Evolutionary conservation across 1,140 invertebrate species (phyloP).

Genomic region (Physella acuta): DNA sequence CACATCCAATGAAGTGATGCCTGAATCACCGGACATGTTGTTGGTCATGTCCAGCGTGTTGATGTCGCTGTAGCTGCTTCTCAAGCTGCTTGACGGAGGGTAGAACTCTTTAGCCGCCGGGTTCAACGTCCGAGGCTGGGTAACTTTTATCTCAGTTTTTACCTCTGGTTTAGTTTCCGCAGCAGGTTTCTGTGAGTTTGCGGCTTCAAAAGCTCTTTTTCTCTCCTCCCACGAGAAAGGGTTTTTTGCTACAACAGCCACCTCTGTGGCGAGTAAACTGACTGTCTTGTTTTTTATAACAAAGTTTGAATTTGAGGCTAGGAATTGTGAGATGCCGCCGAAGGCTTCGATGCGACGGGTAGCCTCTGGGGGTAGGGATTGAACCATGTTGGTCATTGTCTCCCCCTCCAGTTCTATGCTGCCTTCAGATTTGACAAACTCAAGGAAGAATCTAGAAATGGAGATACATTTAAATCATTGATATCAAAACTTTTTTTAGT

Average conservation of each 20-base stretch:
- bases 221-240: neutral
- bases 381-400: neutral
- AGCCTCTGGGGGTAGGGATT: neutral
- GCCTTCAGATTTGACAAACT: neutral
- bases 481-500: too few relatives aligned
- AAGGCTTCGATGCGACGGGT: neutral
- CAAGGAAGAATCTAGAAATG: neutral
- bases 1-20: too few relatives aligned
- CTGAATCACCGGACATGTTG: too few relatives aligned
- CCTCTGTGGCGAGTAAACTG: neutral
- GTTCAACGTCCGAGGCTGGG: neutral
- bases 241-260: neutral
- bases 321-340: neutral
- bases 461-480: too few relatives aligned
- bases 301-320: neutral
- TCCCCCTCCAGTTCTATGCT: neutral
- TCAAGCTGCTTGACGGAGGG: too few relatives aligned
- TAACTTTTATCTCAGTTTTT: neutral
- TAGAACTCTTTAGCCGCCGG: neutral
- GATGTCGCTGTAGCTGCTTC: too few relatives aligned
- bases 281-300: neutral
- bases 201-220: neutral
- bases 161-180: neutral
- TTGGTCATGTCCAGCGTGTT: too few relatives aligned
- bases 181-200: neutral